Evolutionary conservation across 2,888 invertebrate genomes (phyloP).

Genomic region (Archips xylosteana): DNA sequence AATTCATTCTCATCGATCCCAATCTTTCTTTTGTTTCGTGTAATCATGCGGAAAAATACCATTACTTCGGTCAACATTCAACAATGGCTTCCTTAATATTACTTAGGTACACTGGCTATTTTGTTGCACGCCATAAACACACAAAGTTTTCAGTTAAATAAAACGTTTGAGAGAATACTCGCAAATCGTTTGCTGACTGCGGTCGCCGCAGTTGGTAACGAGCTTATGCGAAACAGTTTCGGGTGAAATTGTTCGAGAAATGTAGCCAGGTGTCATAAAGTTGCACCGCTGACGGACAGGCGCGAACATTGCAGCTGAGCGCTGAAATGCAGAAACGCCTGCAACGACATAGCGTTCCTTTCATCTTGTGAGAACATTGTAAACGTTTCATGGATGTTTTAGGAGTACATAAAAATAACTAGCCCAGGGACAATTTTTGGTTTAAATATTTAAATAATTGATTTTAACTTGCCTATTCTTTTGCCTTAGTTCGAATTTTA

Average conservation of each 20-base stretch:
- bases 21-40: constrained; percentile 15
- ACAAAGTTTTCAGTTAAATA: constrained; percentile 73
- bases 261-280: constrained; percentile 79
- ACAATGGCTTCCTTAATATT: not conserved
- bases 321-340: constrained; percentile 21
- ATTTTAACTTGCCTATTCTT: not conserved
- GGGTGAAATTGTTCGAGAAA: constrained; percentile 75
- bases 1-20: constrained; percentile 38
- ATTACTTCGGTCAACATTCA: constrained; percentile 6
- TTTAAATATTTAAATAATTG: not conserved
- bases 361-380: constrained; percentile 1
- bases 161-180: constrained; percentile 72
- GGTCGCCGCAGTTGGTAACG: constrained; percentile 72
- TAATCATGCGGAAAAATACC: constrained; percentile 17
- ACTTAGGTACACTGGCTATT: not conserved
- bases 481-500: not conserved
- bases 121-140: constrained; percentile 13
- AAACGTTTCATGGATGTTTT: not conserved
- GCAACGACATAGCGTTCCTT: not conserved
- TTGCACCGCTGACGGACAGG: constrained; percentile 73
- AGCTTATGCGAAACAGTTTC: constrained; percentile 79
- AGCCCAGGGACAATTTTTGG: too few species aligned
- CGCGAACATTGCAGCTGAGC: constrained; percentile 47
- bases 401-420: not conserved
- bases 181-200: constrained; percentile 73